Evolutionary conservation across 1,140 invertebrate species (phyloP).

Genomic region (Heliothis subflexa): DNA sequence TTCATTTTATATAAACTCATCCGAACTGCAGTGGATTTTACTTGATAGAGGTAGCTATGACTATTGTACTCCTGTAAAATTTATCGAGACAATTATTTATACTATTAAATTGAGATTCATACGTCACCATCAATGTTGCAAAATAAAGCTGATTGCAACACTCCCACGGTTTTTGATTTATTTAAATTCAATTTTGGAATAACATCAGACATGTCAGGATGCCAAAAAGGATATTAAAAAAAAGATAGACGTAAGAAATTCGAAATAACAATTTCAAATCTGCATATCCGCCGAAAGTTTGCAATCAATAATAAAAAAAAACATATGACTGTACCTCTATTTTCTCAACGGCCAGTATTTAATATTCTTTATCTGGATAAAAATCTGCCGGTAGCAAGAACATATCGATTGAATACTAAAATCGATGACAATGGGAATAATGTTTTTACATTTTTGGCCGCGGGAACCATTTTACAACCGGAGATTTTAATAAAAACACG

Average conservation of each 20-base stretch:
- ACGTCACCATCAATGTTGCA: neutral
- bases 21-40: no score
- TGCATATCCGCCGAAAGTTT: conserved; percentile 52
- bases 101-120: no score
- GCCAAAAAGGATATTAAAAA: conserved; percentile 22
- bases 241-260: conserved; percentile 6
- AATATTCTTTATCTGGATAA: conserved; percentile 41
- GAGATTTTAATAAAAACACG: conserved; percentile 48
- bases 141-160: neutral
- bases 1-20: no score
- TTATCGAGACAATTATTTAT: no score
- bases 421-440: conserved; percentile 45
- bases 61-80: no score
- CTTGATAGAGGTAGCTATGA: no score
- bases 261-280: conserved; percentile 42
- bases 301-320: conserved; percentile 20
- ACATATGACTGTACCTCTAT: neutral
- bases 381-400: conserved; percentile 45
- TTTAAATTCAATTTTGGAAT: no score
- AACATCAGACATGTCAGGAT: neutral
- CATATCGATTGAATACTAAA: conserved; percentile 54
- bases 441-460: conserved; percentile 47
- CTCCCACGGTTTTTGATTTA: no score
- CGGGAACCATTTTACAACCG: conserved; percentile 47
- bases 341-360: conserved; percentile 1